Base-by-base conservation (phyloP, 2,888 invertebrate species). In the Anorthoa munda region DNA sequence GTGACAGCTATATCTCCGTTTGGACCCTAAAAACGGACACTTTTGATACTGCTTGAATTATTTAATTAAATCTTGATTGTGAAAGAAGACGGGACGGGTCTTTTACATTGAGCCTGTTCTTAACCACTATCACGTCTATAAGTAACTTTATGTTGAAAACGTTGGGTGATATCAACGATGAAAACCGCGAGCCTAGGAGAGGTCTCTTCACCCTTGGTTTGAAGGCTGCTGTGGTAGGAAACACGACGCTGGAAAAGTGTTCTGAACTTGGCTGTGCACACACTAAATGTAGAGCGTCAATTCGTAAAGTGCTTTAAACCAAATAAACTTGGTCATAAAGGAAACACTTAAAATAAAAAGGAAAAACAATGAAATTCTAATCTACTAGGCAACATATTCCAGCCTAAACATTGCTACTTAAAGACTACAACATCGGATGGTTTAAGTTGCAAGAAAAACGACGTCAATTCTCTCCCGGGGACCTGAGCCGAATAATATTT, bases 401-500 rank as follows among this genome's bases (percentile, higher is more conserved):
- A 48, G 51, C 17, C 48, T 39, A 51, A 66, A 63, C 21, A 48
- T 61, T 26, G 76, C 72, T 60, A 26, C 73, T 63, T 71, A 63
- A 70, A 58, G n/a, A 72, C 72, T 72, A 31, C 13, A 51, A 9
- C 39, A 58, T 55, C 31, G 23, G 50, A 48, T 48, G 50, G 39
- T 66, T 58, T 51, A 63, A 65, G 53, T 77, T 76, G 39, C 48
- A 46, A 77, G 69, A 76, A 81, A 82, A 86, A 82, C 80, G 67
- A 80, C 53, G 64, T 63, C 72, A 66, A 79, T 79, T 77, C 67
- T 50, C 13, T 56, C 56, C 56, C 13, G 15, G 26, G 26, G 46
- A 77, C 70, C 72, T 58, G 63, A 72, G 68, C 70, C 66, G 75
- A 78, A 75, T 73, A 77, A 79, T 83, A 84, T 86, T 79, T 75